Percentiles rank a stretch among this genome's conserved stretches.
Conservation (phyloP, 2,113 vertebrate species). For the Craseonycteris thonglongyai region DNA sequence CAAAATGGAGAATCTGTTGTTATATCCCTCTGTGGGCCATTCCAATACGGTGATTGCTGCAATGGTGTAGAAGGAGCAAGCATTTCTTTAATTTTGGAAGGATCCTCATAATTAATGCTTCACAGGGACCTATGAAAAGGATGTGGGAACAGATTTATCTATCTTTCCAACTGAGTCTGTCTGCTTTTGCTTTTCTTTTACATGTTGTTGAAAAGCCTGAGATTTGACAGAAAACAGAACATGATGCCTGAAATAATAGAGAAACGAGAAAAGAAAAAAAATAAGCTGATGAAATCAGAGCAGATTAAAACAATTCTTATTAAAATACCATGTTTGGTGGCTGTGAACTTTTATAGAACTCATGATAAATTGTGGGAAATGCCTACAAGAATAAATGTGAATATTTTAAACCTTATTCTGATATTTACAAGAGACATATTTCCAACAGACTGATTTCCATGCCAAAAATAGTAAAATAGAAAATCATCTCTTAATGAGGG, state of each 20-base stretch:
- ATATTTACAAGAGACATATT: background rate
- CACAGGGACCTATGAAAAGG: background rate
- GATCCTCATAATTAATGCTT: background rate
- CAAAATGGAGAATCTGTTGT: background rate
- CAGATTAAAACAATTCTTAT: conserved; percentile 22
- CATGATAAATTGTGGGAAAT: background rate
- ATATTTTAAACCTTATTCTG: background rate
- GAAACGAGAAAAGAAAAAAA: background rate
- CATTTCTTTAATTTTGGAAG: background rate
- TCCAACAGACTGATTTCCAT: background rate
- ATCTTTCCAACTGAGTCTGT: background rate
- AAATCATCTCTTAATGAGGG: background rate
- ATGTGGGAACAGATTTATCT: background rate
- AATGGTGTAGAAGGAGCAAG: background rate
- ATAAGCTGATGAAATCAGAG: conserved; percentile 6
- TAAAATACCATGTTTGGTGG: background rate
- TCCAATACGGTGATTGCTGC: background rate
- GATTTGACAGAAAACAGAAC: conserved; percentile 22
- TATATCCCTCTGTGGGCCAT: background rate
- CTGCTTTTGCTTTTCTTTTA: conserved; percentile 28
- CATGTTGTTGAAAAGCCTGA: background rate
- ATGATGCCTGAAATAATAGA: background rate
- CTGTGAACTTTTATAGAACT: background rate
- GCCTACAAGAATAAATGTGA: background rate
- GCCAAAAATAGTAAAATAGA: background rate